phyloP scores from a whole-genome alignment of 2,113 vertebrate genomes.

The Sturnus vulgaris region DNA sequence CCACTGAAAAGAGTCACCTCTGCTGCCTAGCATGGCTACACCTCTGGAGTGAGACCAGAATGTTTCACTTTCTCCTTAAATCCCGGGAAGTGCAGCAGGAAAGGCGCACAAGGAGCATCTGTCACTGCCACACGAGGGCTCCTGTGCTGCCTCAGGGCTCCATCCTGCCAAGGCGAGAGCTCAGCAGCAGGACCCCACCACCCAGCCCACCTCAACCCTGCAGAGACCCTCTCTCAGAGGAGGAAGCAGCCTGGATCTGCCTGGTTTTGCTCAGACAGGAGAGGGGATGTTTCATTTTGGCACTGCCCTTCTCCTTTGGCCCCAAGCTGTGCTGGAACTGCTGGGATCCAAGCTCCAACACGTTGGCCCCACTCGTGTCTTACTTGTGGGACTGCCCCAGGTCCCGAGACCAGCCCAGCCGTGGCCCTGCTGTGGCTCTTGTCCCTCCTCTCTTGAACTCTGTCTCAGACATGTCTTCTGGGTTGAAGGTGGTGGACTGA shows the following conservation, averaged over 20 bases:
- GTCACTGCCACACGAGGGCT: not conserved
- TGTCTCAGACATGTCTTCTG: constrained; percentile 86
- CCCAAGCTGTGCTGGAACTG: rapidly evolving
- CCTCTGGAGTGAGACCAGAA: not conserved
- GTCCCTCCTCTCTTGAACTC: constrained; percentile 95
- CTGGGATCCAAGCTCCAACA: rapidly evolving
- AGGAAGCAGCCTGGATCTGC: rapidly evolving
- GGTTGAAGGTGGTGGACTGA: constrained; percentile 93
- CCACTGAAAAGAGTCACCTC: not conserved
- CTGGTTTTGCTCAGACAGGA: not conserved
- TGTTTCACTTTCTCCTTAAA: not conserved
- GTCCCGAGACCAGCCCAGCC: constrained; percentile 95
- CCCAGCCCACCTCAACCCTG: not conserved
- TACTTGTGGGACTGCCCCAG: constrained; percentile 86
- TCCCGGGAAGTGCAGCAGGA: not conserved
- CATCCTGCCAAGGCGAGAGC: rapidly evolving
- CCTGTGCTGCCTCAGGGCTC: rapidly evolving
- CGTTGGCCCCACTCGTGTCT: not conserved
- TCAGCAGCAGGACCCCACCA: not conserved
- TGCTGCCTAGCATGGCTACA: not conserved
- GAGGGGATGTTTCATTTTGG: not conserved
- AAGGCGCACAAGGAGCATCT: not conserved
- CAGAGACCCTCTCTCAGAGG: not conserved
- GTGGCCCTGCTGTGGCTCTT: constrained; percentile 90
- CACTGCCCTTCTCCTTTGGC: not conserved